Percentiles rank a stretch among this genome's conserved stretches.
Evolutionary conservation across 2,113 vertebrate genomes (phyloP).

Genomic region (Atrichornis clamosus): DNA sequence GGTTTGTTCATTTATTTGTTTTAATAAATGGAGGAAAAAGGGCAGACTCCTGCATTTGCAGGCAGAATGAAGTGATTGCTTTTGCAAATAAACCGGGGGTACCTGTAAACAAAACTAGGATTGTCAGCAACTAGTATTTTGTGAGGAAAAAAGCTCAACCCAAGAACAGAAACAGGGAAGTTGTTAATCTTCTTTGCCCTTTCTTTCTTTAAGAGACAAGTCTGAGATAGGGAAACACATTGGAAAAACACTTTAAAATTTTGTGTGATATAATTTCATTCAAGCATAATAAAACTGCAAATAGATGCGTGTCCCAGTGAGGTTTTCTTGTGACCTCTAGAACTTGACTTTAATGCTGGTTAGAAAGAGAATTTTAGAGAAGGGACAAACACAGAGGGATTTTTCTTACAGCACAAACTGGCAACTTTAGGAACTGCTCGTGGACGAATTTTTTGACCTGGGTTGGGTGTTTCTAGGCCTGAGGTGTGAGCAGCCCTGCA

Average conservation of each 20-base stretch:
- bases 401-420: not conserved
- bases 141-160: not conserved
- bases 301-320: rapidly evolving
- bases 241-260: not conserved
- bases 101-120: not conserved
- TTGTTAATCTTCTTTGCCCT: not conserved
- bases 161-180: not conserved
- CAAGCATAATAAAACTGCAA: not conserved
- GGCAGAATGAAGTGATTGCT: not conserved
- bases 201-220: not conserved
- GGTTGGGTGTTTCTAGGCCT: not conserved
- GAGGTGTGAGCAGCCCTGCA: not conserved
- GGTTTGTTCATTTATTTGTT: not conserved
- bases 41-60: not conserved
- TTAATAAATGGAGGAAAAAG: not conserved
- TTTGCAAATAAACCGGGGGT: not conserved
- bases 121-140: not conserved
- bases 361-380: not conserved
- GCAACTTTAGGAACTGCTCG: rapidly evolving
- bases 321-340: not conserved
- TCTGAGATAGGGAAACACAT: not conserved
- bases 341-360: not conserved
- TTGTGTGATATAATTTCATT: not conserved
- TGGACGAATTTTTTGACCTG: not conserved
- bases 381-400: rapidly evolving